These are phyloP conservation scores for Otus sunia DNA, from an alignment of 2,113 vertebrate species.

Conservation along the genomic window DNA sequence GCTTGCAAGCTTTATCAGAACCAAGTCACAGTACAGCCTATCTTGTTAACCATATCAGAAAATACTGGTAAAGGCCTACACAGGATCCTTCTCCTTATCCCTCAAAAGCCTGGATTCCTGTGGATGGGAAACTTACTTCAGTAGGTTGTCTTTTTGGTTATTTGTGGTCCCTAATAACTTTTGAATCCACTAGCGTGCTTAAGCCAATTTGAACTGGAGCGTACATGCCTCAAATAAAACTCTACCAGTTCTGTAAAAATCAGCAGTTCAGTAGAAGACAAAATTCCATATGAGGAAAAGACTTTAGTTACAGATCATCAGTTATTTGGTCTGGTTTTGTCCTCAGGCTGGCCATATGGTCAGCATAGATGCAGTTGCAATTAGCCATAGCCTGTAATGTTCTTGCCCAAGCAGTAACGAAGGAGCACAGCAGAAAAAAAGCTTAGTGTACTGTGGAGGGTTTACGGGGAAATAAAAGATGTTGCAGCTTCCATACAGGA, in stretches of 20 bases:
- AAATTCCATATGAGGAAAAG: neutral
- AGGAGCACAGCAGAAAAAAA: neutral
- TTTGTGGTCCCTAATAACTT: neutral
- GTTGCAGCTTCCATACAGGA: neutral
- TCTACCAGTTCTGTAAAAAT: neutral
- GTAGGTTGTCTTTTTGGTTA: neutral
- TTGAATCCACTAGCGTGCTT: neutral
- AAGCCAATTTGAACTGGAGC: neutral
- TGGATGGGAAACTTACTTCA: neutral
- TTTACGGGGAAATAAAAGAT: neutral
- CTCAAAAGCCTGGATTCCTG: neutral
- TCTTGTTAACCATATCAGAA: neutral
- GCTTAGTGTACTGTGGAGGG: neutral
- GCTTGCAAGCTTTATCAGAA: neutral
- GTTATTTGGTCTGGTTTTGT: neutral
- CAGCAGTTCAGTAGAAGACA: neutral
- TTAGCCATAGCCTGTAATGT: neutral
- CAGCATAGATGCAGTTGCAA: rapidly evolving
- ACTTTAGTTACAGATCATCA: neutral
- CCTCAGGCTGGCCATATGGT: neutral
- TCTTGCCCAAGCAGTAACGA: neutral
- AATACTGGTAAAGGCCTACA: neutral
- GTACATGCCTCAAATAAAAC: neutral
- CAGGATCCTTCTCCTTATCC: neutral
- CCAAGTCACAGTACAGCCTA: neutral